A percentile compares a stretch with the other conserved stretches of the same genome.
Conservation (phyloP, 2,797 vertebrate species). For the Taenioides sp. region DNA sequence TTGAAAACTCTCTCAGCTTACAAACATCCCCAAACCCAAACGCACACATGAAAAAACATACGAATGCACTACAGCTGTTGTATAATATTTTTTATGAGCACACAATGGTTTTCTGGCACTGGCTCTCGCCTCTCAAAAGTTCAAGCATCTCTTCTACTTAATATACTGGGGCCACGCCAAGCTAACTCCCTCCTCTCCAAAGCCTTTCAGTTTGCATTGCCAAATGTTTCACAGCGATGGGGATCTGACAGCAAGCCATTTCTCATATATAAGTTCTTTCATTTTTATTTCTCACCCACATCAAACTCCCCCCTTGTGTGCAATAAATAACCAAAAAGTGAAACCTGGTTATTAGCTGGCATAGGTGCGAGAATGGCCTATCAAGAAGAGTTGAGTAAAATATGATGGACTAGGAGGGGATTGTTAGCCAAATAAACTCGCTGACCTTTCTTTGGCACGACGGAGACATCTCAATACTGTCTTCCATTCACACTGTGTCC, state of each 20-base stretch:
- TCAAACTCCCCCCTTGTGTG: constrained; percentile 29
- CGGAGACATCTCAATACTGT: constrained; percentile 26
- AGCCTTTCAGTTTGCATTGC: constrained; percentile 48
- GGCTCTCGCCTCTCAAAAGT: constrained; percentile 42
- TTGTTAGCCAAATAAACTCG: constrained; percentile 54
- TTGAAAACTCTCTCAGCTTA: constrained; percentile 60
- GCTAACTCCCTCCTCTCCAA: constrained; percentile 29
- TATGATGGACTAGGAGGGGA: constrained; percentile 35
- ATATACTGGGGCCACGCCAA: constrained; percentile 57
- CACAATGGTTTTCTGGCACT: constrained; percentile 58
- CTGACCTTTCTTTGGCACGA: constrained; percentile 52
- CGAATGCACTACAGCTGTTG: constrained; percentile 53
- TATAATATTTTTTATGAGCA: constrained; percentile 56
- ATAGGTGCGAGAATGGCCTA: constrained; percentile 38
- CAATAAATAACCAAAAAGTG: constrained; percentile 53
- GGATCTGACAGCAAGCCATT: constrained; percentile 53
- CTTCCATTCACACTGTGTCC: constrained; percentile 28
- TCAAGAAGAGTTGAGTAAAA: constrained; percentile 38
- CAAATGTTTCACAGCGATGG: constrained; percentile 64
- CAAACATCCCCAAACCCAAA: constrained; percentile 10
- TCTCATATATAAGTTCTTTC: constrained; percentile 42
- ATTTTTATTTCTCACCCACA: constrained; percentile 54
- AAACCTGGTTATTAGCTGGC: constrained; percentile 51
- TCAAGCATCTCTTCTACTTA: constrained; percentile 55
- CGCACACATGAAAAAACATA: constrained; percentile 29